phyloP scores from a whole-genome alignment of 2,113 vertebrate species.

The Chunga burmeisteri region DNA sequence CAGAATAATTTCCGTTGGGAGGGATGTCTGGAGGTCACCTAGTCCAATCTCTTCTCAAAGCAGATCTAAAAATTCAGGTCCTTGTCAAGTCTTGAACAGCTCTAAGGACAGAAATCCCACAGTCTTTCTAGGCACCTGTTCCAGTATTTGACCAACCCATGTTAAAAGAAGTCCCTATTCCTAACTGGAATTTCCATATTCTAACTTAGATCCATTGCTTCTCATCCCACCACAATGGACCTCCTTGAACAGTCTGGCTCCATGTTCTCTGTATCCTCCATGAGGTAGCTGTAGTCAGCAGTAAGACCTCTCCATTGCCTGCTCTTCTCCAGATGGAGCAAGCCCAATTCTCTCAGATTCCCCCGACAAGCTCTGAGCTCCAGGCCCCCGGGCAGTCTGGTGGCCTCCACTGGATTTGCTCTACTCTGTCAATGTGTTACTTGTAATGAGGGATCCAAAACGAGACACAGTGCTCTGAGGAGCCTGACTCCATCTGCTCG shows the following conservation, averaged over 20 bases:
- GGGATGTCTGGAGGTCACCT: neutral
- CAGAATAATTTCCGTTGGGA: neutral
- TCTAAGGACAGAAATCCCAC: neutral
- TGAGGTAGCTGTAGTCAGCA: neutral
- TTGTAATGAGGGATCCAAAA: neutral
- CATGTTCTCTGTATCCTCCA: neutral
- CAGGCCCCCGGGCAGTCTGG: neutral
- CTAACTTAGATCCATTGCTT: neutral
- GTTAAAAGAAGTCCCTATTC: neutral
- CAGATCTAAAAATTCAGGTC: neutral
- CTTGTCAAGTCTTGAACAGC: neutral
- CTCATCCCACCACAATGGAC: neutral
- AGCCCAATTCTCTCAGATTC: neutral
- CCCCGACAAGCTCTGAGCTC: neutral
- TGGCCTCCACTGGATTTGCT: neutral
- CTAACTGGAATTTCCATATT: neutral
- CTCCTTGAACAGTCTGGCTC: neutral
- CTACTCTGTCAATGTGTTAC: neutral
- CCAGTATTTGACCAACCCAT: neutral
- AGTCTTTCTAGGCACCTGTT: neutral
- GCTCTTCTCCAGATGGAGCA: neutral
- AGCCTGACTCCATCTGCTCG: neutral
- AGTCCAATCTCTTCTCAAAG: neutral
- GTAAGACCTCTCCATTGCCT: neutral
- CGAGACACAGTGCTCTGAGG: neutral